These are phyloP conservation scores for Montipora foliosa DNA, from an alignment of 64 coral and sea anemone genomes.

Conservation along the genomic window DNA sequence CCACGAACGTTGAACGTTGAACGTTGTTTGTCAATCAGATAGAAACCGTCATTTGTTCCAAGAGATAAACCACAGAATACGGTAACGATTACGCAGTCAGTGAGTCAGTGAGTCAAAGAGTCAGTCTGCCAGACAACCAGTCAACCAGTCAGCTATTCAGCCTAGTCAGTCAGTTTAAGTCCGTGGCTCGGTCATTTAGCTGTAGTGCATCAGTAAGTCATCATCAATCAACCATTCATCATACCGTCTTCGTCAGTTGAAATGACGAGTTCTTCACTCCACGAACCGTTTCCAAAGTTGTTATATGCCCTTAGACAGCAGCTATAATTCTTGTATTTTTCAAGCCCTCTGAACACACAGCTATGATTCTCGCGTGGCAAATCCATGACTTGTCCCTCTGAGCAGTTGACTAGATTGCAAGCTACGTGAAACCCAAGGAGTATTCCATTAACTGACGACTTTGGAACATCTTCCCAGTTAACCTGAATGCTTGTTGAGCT, in stretches of 20 bases:
- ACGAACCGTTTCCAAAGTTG: conserved; percentile 39
- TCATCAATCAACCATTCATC: not conserved
- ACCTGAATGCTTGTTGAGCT: conserved; percentile 21
- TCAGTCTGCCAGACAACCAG: no score
- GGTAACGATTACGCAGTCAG: no score
- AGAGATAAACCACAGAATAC: no score
- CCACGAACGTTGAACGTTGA: no score
- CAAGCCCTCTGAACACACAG: not conserved
- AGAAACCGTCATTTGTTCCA: no score
- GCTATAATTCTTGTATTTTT: conserved; percentile 1
- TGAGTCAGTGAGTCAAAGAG: no score
- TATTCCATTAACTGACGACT: conserved; percentile 4
- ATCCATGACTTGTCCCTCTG: not conserved
- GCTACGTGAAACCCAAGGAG: conserved; percentile 11
- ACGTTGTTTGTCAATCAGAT: no score
- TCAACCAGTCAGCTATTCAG: no score
- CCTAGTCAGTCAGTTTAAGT: not conserved
- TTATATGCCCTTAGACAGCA: conserved; percentile 27
- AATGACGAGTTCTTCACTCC: not conserved
- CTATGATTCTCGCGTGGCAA: not conserved
- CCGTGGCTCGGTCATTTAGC: not conserved
- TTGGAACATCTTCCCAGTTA: conserved; percentile 25
- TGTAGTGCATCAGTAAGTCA: no score
- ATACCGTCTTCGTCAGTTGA: conserved; percentile 39
- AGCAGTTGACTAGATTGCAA: not conserved